A percentile compares a stretch with the other conserved stretches of the same genome.
phyloP scores from a whole-genome alignment of 2,113 vertebrate species.

The Vicugna pacos region DNA sequence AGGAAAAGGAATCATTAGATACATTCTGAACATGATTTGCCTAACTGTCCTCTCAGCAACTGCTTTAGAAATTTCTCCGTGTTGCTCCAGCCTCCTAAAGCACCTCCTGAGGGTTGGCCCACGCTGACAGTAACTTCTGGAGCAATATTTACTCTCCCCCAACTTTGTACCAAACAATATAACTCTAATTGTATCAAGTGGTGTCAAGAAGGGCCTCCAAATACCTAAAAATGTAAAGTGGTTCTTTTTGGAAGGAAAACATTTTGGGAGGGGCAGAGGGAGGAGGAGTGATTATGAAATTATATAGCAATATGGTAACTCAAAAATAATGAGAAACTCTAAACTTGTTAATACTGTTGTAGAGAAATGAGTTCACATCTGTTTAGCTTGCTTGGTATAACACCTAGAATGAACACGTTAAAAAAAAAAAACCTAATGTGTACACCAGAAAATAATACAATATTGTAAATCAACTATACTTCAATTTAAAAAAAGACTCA shows the following conservation, averaged over 20 bases:
- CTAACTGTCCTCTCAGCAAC: neutral
- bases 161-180: neutral
- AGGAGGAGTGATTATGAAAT: neutral
- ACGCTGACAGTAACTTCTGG: neutral
- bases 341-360: neutral
- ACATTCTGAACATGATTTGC: neutral
- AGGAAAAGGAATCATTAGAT: neutral
- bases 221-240: neutral
- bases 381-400: neutral
- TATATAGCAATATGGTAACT: neutral
- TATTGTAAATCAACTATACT: no score
- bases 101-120: neutral
- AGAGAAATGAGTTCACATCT: neutral
- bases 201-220: neutral
- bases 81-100: neutral
- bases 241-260: constrained; percentile 1
- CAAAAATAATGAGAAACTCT: neutral
- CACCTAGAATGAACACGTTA: neutral
- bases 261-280: neutral
- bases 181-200: neutral
- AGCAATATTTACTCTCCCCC: neutral
- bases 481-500: neutral
- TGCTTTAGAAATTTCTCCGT: neutral
- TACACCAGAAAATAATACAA: no score
- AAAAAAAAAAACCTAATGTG: no score